These are phyloP conservation scores for Alethe castanea DNA, from an alignment of 2,113 vertebrate genomes.

Conservation along the genomic window DNA sequence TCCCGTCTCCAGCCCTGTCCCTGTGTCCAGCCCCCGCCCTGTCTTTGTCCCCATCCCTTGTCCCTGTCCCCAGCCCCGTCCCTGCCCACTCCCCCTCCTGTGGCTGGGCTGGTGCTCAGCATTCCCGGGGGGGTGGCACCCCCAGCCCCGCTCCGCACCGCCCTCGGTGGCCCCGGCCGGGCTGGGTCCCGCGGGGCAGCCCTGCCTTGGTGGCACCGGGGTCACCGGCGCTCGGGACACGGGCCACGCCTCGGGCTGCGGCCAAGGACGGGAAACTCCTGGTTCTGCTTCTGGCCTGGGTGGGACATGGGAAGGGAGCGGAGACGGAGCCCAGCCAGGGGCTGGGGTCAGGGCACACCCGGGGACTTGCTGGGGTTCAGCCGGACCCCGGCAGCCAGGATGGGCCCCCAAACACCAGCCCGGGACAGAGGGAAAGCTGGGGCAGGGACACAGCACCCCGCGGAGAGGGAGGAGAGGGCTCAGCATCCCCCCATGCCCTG, in stretches of 20 bases:
- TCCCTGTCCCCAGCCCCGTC: background rate
- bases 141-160: background rate
- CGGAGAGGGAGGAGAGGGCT: too few relatives aligned
- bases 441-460: background rate
- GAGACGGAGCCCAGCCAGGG: accelerated
- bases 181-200: background rate
- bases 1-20: background rate
- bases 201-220: background rate
- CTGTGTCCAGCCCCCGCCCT: background rate
- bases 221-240: accelerated
- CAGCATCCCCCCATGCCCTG: background rate
- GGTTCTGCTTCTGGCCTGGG: background rate
- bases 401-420: background rate
- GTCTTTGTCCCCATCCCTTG: background rate
- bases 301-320: background rate
- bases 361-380: background rate
- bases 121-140: accelerated
- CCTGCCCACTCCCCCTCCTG: background rate
- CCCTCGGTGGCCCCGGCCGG: background rate
- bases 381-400: background rate
- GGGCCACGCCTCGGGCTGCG: background rate
- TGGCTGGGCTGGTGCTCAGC: background rate
- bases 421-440: background rate
- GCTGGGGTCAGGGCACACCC: background rate
- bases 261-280: background rate